Evolutionary conservation across 2,888 invertebrate genomes (phyloP), one percentile per base, ranked within the genome.

Genomic region (Agelastica alni): DNA sequence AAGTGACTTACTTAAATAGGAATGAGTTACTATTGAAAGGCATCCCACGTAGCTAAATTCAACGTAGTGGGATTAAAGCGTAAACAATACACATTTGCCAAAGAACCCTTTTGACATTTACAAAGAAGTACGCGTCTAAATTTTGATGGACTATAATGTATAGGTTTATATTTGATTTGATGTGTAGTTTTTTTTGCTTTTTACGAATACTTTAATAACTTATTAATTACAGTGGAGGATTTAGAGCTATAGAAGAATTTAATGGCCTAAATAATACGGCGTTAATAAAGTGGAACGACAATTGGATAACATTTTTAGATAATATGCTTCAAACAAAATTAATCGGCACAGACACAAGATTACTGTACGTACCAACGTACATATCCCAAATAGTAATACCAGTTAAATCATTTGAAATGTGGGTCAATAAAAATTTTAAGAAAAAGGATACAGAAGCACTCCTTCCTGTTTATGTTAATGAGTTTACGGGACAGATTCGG

Each of bases 251-350:
- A 6, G 52, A 62, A 13, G 53, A 61, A 16, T 70, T 69, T 41
- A 60, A 70, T 43, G 44, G 56, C 3, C 44, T 42, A 2, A 66
- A 59, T 4, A 44, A 61, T 2, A 16, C 31, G 6, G 70, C 60
- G 16, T 55, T 53, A 6, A 62, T 71, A 12, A 53, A 58, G 51
- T 72, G 72, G 72, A 43, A 58, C 1, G 56, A 63, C 12, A 91
- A 93, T 76, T 94, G 93, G 92, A 87, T 92, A 7, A 84, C 91
- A 0, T 93, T 91, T 76, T 84, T 94, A 81, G 94, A 94, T 76
- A 89, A 89, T 45, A 87, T 94, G 85, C 79, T 95, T 7, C 94
- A 94, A 76, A 82, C 90, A 64, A 65, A 66, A 6, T 86, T 93
- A 49, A 70, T 91, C 12, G 83, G 84, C 10, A 79, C 83, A 28